Evolutionary conservation across 1,140 invertebrate genomes (phyloP), one percentile per base, ranked within the genome.

Genomic region (Drosophila nigromelanica): DNA sequence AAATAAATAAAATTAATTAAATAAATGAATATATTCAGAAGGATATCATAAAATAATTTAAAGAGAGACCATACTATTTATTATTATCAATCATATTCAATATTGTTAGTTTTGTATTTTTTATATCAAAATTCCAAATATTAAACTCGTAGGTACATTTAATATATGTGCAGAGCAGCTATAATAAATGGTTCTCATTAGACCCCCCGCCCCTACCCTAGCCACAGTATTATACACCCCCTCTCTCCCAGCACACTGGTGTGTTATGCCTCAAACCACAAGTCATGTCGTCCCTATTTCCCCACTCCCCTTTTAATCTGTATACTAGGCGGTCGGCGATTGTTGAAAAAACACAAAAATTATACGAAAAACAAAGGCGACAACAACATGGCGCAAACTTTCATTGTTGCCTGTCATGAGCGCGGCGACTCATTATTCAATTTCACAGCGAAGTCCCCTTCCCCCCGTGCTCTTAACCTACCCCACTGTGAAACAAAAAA

Each of bases 361-460:
- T 43, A 58, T 42, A 40, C n/a, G 48, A 54, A 61, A 50, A 86
- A 80, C 73, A 75, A 69, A 62, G 68, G 71, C 69, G 73, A 51
- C 67, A 86, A 58, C 51, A 86, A 86, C 77, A 78, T 75, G 82
- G 64, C 35, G 64, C 47, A 69, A 87, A 89, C 61, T 89, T 89
- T 89, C 73, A 81, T 87, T 77, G 80, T 82, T 87, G 70, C 52
- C 66, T 45, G 72, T 73, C 75, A 74, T 71, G 68, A 77, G 79
- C 76, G 69, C 67, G 47, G 67, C 66, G 73, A 74, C 83, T 87
- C 83, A 87, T 87, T 87, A 87, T 89, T 87, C 83, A 87, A 87
- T 87, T 89, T 87, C 83, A 86, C 85, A 89, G 76, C 66, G 50
- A 59, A 75, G 54, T 50, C 64, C 55, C 51, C 58, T 33, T 18